Base-by-base conservation (phyloP, 2,113 vertebrate species). In the Indicator maculatus region DNA sequence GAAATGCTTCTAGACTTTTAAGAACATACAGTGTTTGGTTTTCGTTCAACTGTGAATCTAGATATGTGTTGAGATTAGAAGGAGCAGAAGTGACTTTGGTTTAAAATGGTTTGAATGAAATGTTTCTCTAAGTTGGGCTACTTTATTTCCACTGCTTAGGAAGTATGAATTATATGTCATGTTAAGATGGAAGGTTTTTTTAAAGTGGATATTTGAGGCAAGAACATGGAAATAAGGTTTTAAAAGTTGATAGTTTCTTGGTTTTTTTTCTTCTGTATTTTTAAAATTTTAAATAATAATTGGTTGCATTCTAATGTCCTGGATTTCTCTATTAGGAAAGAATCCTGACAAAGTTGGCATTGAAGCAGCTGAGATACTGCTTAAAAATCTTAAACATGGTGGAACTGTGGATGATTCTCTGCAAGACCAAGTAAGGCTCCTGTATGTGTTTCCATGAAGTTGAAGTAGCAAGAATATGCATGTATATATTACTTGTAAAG, bases 401-500 rank as follows among this genome's bases (percentile, higher is more conserved):
- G 99, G 99, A 89, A 98, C 99, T 50, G 99, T 99, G 91, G 99
- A 99, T 39, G 99, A 99, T 86, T 99, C 99, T 95, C 97, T 99
- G 59, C 99, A 99, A 97, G 99, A 99, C 85, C 99, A 99, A 98
- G 99, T 99, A 97, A 97, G 96, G 33, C 31, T 89, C 15, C 50
- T 71, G 0, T 28, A 8, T 66, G 14, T n/a, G 38, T 56, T 81
- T 61, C 38, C 16, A 16, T 83, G 73, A 79, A 27, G 31, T 19
- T 61, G 36, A 72, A 81, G 53, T 41, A 70, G 74, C 36, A 90
- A 60, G 31, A 56, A 60, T 15, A 12, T 36, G 16, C 8, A 20
- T 82, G 24, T 65, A 16, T 67, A 9, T 47, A 8, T 50, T 41
- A 9, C 13, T 61, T 90, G 44, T 45, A 41, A 72, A 36, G 55